Base-by-base conservation (phyloP, 2,113 vertebrate species). In the Colaptes auratus region DNA sequence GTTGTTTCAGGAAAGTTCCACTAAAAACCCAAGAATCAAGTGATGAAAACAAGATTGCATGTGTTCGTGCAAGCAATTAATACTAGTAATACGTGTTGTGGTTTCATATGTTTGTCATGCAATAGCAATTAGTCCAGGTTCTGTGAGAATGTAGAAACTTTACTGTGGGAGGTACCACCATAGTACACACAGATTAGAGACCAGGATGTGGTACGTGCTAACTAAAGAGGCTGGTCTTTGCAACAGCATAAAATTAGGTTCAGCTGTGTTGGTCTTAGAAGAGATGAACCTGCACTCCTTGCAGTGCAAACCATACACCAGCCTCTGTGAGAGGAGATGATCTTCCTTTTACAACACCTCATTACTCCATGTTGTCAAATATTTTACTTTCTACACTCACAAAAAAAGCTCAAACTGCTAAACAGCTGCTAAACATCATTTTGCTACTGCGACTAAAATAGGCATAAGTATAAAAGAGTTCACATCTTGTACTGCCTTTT, bases 311-410 rank as follows among this genome's bases (percentile, higher is more conserved):
- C 65, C 56, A 14, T 53, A 66, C 87, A 46, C 36, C 42, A 88
- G 50, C 28, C 52, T 79, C 79, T 76, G 25, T 85, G 72, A 83
- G 94, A 88, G 44, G 94, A 55, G 69, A 15, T 46, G 70, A 88
- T 96, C 95, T 80, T 88, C 87, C 80, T 87, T 92, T 90, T 94
- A 77, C 88, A n/a, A n/a, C 85, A 86, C 83, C 55, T 92, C 60
- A 61, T 93, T 92, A 74, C 42, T 89, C 65, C 86, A 64, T 96
- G 91, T 97, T 96, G 80, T 88, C 83, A 96, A 96, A 96, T 96
- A 89, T 72, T 97, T 97, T 96, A 96, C 92, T 97, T 97, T 97
- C 90, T 85, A 94, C 72, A 73, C 78, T 72, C 58, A 90, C 53
- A 83, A 92, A 85, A 76, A 63, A 92, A 95, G 60, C 19, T 31